A percentile compares a stretch with the other conserved stretches of the same genome.
Evolutionary conservation across 2,888 invertebrate genomes (phyloP).

Genomic region (Smittia sp.): DNA sequence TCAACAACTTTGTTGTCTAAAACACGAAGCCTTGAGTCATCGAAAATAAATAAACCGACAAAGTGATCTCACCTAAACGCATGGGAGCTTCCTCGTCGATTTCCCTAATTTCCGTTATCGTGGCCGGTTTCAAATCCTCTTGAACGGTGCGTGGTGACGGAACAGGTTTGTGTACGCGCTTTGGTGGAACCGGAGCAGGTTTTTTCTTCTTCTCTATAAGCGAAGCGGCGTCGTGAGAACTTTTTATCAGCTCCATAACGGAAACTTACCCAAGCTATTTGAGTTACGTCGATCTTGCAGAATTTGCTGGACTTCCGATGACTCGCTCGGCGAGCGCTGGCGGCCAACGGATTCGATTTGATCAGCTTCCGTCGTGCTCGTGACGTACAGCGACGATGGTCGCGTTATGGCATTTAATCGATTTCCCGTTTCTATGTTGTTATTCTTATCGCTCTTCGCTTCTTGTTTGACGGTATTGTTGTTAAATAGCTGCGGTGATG

Average conservation of each 20-base stretch:
- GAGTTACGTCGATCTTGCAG: constrained; percentile 18
- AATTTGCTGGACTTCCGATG: constrained; percentile 36
- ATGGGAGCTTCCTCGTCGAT: constrained; percentile 31
- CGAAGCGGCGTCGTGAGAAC: not conserved
- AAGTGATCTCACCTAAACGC: not conserved
- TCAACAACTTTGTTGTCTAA: not conserved
- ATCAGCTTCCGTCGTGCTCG: not conserved
- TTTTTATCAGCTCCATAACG: not conserved
- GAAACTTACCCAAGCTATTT: constrained; percentile 32
- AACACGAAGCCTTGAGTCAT: too few species aligned
- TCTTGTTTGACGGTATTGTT: not conserved
- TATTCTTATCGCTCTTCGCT: constrained; percentile 25
- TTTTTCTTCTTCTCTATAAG: constrained; percentile 46
- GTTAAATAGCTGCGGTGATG: constrained; percentile 49
- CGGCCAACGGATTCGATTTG: constrained; percentile 17
- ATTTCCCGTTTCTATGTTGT: not conserved
- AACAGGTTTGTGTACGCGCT: constrained; percentile 43
- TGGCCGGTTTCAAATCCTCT: constrained; percentile 11
- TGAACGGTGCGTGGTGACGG: constrained; percentile 46
- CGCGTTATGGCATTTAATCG: constrained; percentile 35
- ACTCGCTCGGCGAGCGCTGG: constrained; percentile 42
- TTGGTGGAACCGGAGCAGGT: constrained; percentile 50
- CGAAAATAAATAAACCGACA: not conserved
- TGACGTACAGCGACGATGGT: constrained; percentile 32
- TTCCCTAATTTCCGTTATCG: constrained; percentile 35